These are phyloP conservation scores for Python bivittatus DNA, from an alignment of 2,113 vertebrate species.

Conservation along the genomic window DNA sequence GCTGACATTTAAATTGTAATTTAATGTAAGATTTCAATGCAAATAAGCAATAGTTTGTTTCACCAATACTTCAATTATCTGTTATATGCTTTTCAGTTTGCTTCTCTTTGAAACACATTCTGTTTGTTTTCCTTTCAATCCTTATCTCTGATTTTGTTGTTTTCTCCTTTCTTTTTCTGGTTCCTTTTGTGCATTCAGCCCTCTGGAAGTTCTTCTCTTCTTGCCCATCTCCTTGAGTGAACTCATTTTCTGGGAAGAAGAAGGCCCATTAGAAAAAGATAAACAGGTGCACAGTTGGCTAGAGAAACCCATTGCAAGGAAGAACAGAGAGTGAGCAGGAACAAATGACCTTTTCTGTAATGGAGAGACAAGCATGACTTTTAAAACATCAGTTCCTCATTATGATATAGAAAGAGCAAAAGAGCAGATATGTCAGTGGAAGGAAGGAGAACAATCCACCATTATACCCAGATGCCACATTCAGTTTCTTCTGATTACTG, in stretches of 20 bases:
- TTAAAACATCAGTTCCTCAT: constrained; percentile 46
- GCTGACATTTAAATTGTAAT: background rate
- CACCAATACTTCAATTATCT: background rate
- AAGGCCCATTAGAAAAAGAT: constrained; percentile 70
- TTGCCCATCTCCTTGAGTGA: constrained; percentile 38
- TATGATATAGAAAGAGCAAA: background rate
- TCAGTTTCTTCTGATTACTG: constrained; percentile 46
- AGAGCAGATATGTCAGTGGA: background rate
- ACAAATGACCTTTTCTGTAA: constrained; percentile 65
- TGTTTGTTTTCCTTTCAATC: background rate
- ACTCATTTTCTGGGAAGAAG: constrained; percentile 54
- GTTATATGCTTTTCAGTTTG: background rate
- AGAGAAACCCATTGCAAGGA: constrained; percentile 64
- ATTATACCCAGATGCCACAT: background rate
- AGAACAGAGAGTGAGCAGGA: constrained; percentile 41
- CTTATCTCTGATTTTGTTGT: background rate
- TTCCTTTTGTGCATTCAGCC: background rate
- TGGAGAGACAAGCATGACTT: constrained; percentile 43
- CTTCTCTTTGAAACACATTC: constrained; percentile 1
- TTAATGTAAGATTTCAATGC: background rate
- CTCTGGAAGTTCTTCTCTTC: constrained; percentile 30
- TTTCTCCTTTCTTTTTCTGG: background rate
- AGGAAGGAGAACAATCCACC: constrained; percentile 23
- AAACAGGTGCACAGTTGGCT: constrained; percentile 64
- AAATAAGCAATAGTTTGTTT: background rate